phyloP scores from a whole-genome alignment of 2,797 vertebrate species.

The Crocodylus rhombifer region DNA sequence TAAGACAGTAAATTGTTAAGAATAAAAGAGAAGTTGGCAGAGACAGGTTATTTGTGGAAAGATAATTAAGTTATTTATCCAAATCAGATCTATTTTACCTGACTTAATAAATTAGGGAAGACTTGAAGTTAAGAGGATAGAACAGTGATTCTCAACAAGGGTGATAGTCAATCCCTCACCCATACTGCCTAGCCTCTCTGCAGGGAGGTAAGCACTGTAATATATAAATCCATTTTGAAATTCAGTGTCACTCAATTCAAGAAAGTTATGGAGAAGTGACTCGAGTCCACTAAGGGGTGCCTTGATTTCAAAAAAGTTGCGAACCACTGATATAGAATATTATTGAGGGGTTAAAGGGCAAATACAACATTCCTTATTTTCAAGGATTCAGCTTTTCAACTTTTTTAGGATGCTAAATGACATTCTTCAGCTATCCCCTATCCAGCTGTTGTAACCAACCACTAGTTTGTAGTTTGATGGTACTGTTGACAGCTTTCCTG shows the following conservation, averaged over 20 bases:
- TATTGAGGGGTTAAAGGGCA: neutral
- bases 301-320: too few species aligned
- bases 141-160: too few species aligned
- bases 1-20: neutral
- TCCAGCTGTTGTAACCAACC: conserved; percentile 84
- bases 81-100: neutral
- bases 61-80: neutral
- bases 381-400: neutral
- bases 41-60: neutral
- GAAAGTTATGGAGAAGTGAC: too few species aligned
- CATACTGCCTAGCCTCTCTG: too few species aligned
- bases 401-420: conserved; percentile 77
- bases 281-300: too few species aligned
- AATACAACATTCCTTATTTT: neutral
- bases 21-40: neutral
- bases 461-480: conserved; percentile 81
- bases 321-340: neutral
- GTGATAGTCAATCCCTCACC: too few species aligned
- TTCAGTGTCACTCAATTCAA: too few species aligned
- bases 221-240: too few species aligned
- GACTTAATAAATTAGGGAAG: neutral
- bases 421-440: conserved; percentile 79
- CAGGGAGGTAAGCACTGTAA: too few species aligned
- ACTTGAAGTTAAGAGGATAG: neutral
- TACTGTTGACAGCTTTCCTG: conserved; percentile 80